A percentile compares a stretch with the other conserved stretches of the same genome.
Evolutionary conservation across 2,113 vertebrate genomes (phyloP).

Genomic region (Merops nubicus): DNA sequence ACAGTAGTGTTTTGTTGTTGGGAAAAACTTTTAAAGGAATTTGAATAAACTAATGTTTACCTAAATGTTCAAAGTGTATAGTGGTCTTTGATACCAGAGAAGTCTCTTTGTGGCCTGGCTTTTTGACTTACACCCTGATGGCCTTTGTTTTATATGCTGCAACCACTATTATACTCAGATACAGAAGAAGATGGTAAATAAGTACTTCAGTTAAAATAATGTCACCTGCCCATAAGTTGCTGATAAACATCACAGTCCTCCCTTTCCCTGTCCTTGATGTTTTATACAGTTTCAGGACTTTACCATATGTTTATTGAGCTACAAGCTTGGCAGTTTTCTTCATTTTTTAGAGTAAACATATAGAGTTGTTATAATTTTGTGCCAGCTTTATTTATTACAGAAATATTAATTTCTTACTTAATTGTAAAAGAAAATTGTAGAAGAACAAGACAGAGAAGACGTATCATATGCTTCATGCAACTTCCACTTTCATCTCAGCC

Average conservation of each 20-base stretch:
- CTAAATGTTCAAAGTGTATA: conserved; percentile 38
- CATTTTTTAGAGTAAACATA: neutral
- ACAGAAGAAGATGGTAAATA: neutral
- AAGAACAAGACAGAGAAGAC: neutral
- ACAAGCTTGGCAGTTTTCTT: neutral
- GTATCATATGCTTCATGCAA: accelerated
- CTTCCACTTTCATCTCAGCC: neutral
- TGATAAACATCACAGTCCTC: neutral
- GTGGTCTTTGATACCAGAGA: conserved; percentile 12
- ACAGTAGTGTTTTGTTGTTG: neutral
- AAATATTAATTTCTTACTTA: neutral
- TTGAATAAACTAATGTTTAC: neutral
- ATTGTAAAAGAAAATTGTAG: neutral
- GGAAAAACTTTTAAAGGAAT: neutral
- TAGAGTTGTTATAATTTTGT: neutral
- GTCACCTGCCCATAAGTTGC: neutral
- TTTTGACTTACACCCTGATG: neutral
- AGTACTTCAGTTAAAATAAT: neutral
- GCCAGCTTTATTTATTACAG: neutral
- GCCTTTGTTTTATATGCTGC: neutral
- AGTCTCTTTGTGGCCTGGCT: neutral
- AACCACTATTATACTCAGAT: neutral
- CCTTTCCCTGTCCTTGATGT: neutral
- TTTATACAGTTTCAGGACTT: neutral
- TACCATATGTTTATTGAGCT: neutral